phyloP scores from a whole-genome alignment of 2,797 vertebrate species.

The Argentina silus region DNA sequence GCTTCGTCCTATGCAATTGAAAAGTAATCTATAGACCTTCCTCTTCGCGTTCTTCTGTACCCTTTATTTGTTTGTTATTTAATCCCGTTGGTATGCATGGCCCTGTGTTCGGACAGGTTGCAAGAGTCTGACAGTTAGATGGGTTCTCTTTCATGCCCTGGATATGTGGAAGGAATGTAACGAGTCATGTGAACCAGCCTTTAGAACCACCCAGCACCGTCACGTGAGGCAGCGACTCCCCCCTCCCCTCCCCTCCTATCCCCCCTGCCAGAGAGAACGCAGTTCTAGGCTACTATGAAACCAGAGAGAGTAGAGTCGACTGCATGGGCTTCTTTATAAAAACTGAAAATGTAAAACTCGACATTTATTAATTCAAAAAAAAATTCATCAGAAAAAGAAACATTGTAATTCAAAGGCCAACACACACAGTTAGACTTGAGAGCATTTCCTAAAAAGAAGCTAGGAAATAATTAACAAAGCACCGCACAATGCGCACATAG shows the following conservation, averaged over 20 bases:
- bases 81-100: background rate
- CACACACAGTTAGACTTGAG: no score
- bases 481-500: no score
- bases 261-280: background rate
- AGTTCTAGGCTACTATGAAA: background rate
- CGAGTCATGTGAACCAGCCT: slow-evolving; percentile 71
- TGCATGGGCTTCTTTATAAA: no score
- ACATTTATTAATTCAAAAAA: background rate
- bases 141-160: background rate
- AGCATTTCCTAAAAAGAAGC: background rate
- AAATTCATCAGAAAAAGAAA: no score
- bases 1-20: background rate
- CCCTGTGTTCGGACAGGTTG: background rate
- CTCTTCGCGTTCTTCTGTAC: background rate
- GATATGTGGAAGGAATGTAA: slow-evolving; percentile 38
- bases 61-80: slow-evolving; percentile 9
- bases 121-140: background rate
- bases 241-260: slow-evolving; percentile 1
- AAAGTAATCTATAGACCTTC: background rate
- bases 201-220: slow-evolving; percentile 45
- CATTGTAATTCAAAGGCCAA: no score
- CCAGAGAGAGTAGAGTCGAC: no score
- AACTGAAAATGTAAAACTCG: no score
- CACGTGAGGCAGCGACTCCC: slow-evolving; percentile 65
- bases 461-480: background rate